These are phyloP conservation scores for Tethea ocularis DNA, from an alignment of 2,888 invertebrate genomes.

Conservation along the genomic window DNA sequence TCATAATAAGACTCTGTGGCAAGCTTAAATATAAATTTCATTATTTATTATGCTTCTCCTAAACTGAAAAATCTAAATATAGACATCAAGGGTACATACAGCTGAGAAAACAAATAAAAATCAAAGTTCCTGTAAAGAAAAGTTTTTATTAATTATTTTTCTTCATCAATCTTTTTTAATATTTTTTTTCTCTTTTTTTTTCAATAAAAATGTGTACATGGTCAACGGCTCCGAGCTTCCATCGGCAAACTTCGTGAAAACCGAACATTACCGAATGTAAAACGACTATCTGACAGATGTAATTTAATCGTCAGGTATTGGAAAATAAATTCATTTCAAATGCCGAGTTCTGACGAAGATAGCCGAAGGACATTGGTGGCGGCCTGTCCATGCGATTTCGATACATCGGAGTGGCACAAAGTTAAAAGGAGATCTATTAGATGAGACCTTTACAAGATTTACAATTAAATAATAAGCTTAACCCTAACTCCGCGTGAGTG, in stretches of 20 bases:
- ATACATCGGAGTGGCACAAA: slow-evolving; percentile 2
- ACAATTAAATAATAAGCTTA: neutral
- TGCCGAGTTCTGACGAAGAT: neutral
- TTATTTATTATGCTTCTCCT: neutral
- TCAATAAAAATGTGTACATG: slow-evolving; percentile 6
- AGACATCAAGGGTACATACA: neutral
- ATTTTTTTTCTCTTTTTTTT: slow-evolving; percentile 28
- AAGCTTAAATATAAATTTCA: too few relatives aligned
- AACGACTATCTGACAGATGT: neutral
- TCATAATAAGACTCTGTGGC: too few relatives aligned
- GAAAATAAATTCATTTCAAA: neutral
- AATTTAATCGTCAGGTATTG: neutral
- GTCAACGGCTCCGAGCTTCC: neutral
- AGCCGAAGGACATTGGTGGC: neutral
- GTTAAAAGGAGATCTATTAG: slow-evolving; percentile 8
- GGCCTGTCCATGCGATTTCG: neutral
- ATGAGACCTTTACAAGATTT: slow-evolving; percentile 10
- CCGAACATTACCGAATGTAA: neutral
- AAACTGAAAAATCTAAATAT: neutral
- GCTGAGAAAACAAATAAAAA: slow-evolving; percentile 46
- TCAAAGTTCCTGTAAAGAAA: slow-evolving; percentile 62
- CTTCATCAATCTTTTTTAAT: slow-evolving; percentile 42
- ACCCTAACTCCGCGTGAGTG: neutral
- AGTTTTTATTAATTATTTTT: slow-evolving; percentile 54
- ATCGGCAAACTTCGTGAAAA: neutral